These are phyloP conservation scores for Nixonia krombeini DNA, from an alignment of 1,140 invertebrate species.

Conservation along the genomic window DNA sequence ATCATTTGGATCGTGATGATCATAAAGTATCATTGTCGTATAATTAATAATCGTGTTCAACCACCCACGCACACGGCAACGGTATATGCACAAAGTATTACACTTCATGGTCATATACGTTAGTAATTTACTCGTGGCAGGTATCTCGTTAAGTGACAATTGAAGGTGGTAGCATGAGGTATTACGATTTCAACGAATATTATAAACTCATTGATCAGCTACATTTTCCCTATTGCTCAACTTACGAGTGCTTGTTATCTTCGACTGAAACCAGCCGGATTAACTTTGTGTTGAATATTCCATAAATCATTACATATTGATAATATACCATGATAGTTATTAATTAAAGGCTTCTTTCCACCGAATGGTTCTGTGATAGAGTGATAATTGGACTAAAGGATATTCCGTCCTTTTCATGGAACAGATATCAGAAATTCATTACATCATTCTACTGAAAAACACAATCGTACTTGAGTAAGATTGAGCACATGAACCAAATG, in stretches of 20 bases:
- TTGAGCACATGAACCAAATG: too few species aligned
- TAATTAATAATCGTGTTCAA: constrained; percentile 64
- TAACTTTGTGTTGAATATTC: constrained; percentile 36
- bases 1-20: constrained; percentile 53
- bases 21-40: constrained; percentile 67
- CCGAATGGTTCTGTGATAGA: constrained; percentile 30
- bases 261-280: constrained; percentile 35
- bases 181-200: constrained; percentile 50
- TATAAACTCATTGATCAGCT: constrained; percentile 45
- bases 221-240: constrained; percentile 31
- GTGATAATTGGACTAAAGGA: constrained; percentile 39
- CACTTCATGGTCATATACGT: constrained; percentile 41
- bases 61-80: constrained; percentile 48
- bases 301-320: constrained; percentile 40
- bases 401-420: constrained; percentile 37
- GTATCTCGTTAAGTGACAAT: constrained; percentile 70
- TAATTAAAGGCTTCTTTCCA: constrained; percentile 28
- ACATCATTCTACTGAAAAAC: too few species aligned
- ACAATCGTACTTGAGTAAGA: too few species aligned
- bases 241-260: constrained; percentile 36
- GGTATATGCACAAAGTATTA: constrained; percentile 24
- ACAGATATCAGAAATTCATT: constrained; percentile 18
- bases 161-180: constrained; percentile 62
- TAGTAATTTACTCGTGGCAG: constrained; percentile 64
- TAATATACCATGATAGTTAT: constrained; percentile 32